Evolutionary conservation across 1,140 invertebrate genomes (phyloP).

Genomic region (Telenomus remus): DNA sequence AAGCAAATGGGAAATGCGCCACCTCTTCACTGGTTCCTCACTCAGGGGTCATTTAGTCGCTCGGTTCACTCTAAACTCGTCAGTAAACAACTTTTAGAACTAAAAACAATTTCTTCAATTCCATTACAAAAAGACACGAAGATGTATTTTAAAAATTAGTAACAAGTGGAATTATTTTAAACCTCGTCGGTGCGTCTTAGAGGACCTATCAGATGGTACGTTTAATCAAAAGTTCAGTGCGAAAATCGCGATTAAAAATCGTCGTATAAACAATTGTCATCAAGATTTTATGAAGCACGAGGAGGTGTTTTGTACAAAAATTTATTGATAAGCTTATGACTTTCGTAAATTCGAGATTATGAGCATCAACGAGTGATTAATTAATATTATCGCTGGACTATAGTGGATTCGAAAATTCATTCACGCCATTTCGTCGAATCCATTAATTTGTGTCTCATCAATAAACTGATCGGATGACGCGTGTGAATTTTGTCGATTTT

Average conservation of each 20-base stretch:
- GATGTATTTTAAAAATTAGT: not conserved
- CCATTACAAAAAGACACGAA: not conserved
- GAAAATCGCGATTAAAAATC: slow-evolving; percentile 12
- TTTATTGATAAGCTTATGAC: slow-evolving; percentile 38
- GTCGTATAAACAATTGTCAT: slow-evolving; percentile 36
- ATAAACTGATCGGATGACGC: slow-evolving; percentile 16
- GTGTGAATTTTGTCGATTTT: not conserved
- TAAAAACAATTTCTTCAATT: not conserved
- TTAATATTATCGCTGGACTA: slow-evolving; percentile 30
- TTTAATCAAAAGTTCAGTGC: slow-evolving; percentile 2
- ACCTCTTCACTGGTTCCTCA: slow-evolving; percentile 32
- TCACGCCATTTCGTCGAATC: slow-evolving; percentile 5
- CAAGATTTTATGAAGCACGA: slow-evolving; percentile 23
- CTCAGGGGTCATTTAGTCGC: slow-evolving; percentile 46
- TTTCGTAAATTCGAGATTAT: not conserved
- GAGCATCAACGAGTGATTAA: not conserved
- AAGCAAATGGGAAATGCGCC: slow-evolving; percentile 46
- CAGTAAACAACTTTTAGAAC: slow-evolving; percentile 16
- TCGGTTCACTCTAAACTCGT: slow-evolving; percentile 31
- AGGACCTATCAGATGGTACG: slow-evolving; percentile 27
- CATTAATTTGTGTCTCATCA: not conserved
- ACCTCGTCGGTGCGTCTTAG: not conserved
- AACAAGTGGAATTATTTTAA: not conserved
- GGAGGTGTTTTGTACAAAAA: slow-evolving; percentile 32
- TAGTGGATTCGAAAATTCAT: slow-evolving; percentile 12